Percentiles rank a stretch among this genome's conserved stretches.
phyloP scores from a whole-genome alignment of 1,140 invertebrate genomes.

The Whitmania pigra region DNA sequence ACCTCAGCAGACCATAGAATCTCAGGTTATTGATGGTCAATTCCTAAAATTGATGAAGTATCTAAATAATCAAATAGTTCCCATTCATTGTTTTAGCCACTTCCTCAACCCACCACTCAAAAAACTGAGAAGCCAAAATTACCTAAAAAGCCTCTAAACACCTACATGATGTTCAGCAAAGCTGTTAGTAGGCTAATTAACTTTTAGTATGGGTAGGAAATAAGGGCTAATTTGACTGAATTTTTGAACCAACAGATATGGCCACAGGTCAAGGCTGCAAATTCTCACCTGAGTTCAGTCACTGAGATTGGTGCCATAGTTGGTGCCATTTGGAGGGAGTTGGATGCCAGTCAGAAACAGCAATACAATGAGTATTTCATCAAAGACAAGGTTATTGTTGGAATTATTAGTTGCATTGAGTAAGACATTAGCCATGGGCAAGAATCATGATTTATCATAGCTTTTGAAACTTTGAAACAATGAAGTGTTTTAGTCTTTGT shows the following conservation, averaged over 20 bases:
- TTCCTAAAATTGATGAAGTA: not conserved
- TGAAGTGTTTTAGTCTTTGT: not conserved
- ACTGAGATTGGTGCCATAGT: constrained; percentile 26
- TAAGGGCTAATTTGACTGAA: too few relatives aligned
- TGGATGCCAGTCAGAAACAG: constrained; percentile 22
- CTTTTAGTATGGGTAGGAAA: too few relatives aligned
- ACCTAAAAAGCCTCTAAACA: constrained; percentile 25
- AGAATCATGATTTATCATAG: not conserved
- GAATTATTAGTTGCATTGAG: not conserved
- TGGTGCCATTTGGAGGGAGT: constrained; percentile 24
- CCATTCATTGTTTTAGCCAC: constrained; percentile 1
- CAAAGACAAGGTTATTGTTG: constrained; percentile 23
- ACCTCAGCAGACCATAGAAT: constrained; percentile 1
- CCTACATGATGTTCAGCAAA: constrained; percentile 26
- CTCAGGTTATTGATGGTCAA: not conserved
- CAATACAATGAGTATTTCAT: constrained; percentile 24
- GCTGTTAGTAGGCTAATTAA: constrained; percentile 22
- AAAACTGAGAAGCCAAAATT: constrained; percentile 21
- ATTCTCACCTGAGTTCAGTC: constrained; percentile 21
- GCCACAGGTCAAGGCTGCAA: constrained; percentile 23
- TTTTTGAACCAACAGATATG: constrained; percentile 21
- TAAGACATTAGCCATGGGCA: not conserved
- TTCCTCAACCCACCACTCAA: not conserved
- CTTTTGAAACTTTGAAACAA: constrained; percentile 6
- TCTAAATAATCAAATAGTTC: not conserved